Percentiles rank a stretch among this genome's conserved stretches.
phyloP scores from a whole-genome alignment of 1,140 invertebrate species.

The Drosophila repletoides region DNA sequence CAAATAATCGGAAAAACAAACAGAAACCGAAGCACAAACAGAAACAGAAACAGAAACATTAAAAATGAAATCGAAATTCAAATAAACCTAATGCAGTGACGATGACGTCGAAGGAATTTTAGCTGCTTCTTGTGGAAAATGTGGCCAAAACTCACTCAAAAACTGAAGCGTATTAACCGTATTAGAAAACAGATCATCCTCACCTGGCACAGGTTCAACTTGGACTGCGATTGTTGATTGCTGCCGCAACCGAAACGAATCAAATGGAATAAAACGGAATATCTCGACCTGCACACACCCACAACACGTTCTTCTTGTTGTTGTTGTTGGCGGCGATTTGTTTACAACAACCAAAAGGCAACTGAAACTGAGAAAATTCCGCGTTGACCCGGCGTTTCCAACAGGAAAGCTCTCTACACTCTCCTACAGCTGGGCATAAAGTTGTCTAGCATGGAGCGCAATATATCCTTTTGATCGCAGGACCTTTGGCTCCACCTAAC shows the following conservation, averaged over 20 bases:
- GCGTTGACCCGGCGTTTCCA: background rate
- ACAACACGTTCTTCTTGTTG: constrained; percentile 4
- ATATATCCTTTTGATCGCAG: too few species aligned
- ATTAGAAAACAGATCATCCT: constrained; percentile 39
- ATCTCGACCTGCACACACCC: constrained; percentile 7
- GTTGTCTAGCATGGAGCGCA: too few species aligned
- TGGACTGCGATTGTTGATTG: constrained; percentile 29
- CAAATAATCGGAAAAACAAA: constrained; percentile 30
- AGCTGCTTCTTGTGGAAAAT: background rate
- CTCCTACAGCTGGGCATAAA: too few species aligned
- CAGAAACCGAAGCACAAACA: constrained; percentile 6
- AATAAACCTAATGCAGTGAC: constrained; percentile 25
- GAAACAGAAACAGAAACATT: too few species aligned
- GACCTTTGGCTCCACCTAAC: too few species aligned
- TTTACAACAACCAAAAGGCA: constrained; percentile 53
- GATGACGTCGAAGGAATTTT: constrained; percentile 13
- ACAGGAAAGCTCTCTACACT: constrained; percentile 1
- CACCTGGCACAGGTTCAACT: constrained; percentile 56
- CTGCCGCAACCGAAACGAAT: constrained; percentile 6
- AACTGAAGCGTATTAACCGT: background rate
- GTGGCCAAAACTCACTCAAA: background rate
- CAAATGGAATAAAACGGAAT: constrained; percentile 33
- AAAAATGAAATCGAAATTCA: too few species aligned
- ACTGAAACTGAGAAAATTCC: constrained; percentile 12
- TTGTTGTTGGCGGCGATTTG: constrained; percentile 39